Percentiles rank a stretch among this genome's conserved stretches.
These are phyloP conservation scores for Cataglyphis rosenhaueri DNA, from an alignment of 2,888 invertebrate species.

Conservation along the genomic window DNA sequence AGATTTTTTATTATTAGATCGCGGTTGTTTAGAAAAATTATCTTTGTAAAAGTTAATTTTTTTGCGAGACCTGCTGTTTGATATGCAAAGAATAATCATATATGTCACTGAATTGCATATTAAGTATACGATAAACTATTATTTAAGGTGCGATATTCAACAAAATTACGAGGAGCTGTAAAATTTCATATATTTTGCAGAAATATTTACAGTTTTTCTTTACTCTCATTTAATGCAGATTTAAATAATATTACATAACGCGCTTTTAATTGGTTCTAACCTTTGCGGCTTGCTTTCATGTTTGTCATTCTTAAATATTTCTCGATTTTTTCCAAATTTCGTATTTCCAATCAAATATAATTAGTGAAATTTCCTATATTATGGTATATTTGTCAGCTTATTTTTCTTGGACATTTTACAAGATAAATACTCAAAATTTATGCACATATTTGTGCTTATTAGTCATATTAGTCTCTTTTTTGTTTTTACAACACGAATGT, in stretches of 20 bases:
- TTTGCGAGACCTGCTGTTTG: neutral
- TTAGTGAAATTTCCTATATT: neutral
- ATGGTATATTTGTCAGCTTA: neutral
- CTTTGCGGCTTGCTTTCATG: slow-evolving; percentile 75
- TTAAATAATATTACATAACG: neutral
- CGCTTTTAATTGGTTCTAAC: slow-evolving; percentile 61
- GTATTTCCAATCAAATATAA: neutral
- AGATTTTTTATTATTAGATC: too few species aligned
- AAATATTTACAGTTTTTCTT: neutral
- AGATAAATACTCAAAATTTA: slow-evolving; percentile 15
- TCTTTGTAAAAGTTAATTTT: neutral
- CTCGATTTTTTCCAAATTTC: neutral
- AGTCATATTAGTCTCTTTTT: slow-evolving; percentile 13
- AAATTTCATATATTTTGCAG: neutral
- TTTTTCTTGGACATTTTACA: slow-evolving; percentile 25
- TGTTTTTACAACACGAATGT: slow-evolving; percentile 27
- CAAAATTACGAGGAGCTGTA: neutral
- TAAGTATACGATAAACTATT: neutral
- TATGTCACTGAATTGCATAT: neutral
- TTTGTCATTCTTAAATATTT: slow-evolving; percentile 31
- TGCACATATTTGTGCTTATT: neutral
- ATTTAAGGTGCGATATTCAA: neutral
- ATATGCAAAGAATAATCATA: neutral
- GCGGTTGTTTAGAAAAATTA: neutral
- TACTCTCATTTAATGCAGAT: neutral